These are phyloP conservation scores for Ichneumoninae sp. DNA, from an alignment of 2,888 invertebrate species.

Conservation along the genomic window DNA sequence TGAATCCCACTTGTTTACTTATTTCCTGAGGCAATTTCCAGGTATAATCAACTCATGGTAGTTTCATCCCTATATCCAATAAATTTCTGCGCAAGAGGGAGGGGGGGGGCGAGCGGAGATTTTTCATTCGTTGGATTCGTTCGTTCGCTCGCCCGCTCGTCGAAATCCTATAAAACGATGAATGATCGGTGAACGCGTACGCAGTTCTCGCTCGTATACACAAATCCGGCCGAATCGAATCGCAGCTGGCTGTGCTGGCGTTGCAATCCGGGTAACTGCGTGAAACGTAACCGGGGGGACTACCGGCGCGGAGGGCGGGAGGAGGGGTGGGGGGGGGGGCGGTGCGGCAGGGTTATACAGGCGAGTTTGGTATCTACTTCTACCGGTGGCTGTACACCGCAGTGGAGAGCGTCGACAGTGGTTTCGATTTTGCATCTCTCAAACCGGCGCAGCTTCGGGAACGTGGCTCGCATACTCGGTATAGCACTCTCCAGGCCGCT, in stretches of 20 bases:
- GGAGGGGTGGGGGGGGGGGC: no score
- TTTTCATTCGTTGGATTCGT: constrained; percentile 40
- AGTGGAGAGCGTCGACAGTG: constrained; percentile 72
- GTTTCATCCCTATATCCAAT: constrained; percentile 19
- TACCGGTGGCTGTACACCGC: constrained; percentile 37
- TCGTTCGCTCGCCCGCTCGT: constrained; percentile 39
- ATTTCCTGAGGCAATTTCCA: constrained; percentile 26
- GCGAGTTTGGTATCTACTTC: constrained; percentile 51
- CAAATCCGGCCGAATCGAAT: constrained; percentile 59
- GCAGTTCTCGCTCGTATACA: constrained; percentile 50
- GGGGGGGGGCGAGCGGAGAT: constrained; percentile 15
- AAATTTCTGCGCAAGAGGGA: constrained; percentile 22
- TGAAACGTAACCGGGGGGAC: constrained; percentile 49
- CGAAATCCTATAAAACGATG: constrained; percentile 66
- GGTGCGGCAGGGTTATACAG: not conserved
- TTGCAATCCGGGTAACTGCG: constrained; percentile 61
- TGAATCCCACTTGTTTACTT: not conserved
- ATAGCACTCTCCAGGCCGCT: constrained; percentile 46
- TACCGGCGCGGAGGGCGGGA: not conserved
- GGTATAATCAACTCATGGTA: constrained; percentile 7
- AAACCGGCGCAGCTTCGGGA: constrained; percentile 57
- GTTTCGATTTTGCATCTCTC: constrained; percentile 79
- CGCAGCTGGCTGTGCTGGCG: constrained; percentile 58
- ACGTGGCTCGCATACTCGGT: constrained; percentile 44
- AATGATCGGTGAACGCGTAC: constrained; percentile 58